These are phyloP conservation scores for Trididemnum nubilum DNA, from an alignment of 23 tunicate genomes.

Conservation along the genomic window DNA sequence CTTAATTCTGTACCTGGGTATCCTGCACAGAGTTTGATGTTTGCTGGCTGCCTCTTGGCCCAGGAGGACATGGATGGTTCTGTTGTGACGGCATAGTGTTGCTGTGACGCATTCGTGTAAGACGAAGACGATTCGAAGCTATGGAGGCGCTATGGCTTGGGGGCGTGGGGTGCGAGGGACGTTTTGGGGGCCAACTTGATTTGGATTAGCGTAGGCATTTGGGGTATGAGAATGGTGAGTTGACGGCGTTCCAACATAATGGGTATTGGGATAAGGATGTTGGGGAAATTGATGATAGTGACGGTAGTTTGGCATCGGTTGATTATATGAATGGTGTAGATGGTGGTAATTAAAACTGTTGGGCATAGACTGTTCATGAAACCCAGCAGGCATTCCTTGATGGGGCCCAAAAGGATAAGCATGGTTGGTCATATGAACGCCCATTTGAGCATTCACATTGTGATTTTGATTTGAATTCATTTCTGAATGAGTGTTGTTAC, in stretches of 20 bases:
- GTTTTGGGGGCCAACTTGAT: background rate
- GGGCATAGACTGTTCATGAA: background rate
- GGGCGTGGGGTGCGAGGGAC: constrained; percentile 26
- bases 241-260: background rate
- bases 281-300: background rate
- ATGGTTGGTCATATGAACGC: background rate
- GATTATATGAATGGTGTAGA: background rate
- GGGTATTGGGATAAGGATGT: constrained; percentile 10
- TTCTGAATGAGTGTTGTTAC: background rate
- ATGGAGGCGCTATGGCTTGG: constrained; percentile 25
- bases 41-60: no score
- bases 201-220: background rate
- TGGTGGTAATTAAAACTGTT: background rate
- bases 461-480: background rate
- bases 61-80: background rate
- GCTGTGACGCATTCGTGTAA: constrained; percentile 23
- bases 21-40: no score
- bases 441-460: background rate
- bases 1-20: no score
- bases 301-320: background rate
- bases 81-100: constrained; percentile 1
- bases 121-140: constrained; percentile 20
- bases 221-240: background rate
- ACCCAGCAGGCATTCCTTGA: background rate
- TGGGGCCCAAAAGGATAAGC: no score